Evolutionary conservation across 2,113 vertebrate genomes (phyloP), one percentile per base, ranked within the genome.

Genomic region (Stigmatopora nigra): DNA sequence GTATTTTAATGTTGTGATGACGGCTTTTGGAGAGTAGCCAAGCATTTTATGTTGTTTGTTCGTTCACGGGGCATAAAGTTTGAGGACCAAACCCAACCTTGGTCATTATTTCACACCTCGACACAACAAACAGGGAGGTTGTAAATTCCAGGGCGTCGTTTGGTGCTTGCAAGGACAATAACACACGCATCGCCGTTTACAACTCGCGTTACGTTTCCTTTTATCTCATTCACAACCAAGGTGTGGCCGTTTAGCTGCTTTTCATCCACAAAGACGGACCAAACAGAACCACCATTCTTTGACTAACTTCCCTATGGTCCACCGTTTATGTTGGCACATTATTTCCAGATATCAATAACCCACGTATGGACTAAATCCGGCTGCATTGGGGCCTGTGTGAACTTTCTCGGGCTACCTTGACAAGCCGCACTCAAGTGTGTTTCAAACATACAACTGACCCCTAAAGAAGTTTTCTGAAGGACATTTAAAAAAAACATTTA

Each of bases 161-260:
- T 48, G 12, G 9, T n/a, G n/a, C 12, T 35, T 19, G 53, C 12
- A 55, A 55, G n/a, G n/a, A 22, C 41, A 61, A 61, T 45, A 61
- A 61, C 41, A 61, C 41, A 15, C 41, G 17, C 38, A 20, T 22
- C 41, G 25, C 38, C 22, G 22, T 56, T 56, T 56, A 56, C 53
- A 31, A 52, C n/a, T 55, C 41, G 35, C 47, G 69, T 67, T 49
- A 53, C 14, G 44, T 56, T 56, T 31, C 79, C 74, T 71, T 31
- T 74, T 65, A 82, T 78, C 73, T 79, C 70, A 80, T 87, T 84
- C 82, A 82, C 80, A 84, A 82, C 74, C 82, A 85, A 88, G 87
- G 87, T 88, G 87, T 87, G 87, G 87, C 79, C 84, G 78, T 80
- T 76, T 73, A 78, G 80, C 78, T 71, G 76, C 38, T 62, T 80